Evolutionary conservation across 1,140 invertebrate species (phyloP).

Genomic region (Drosophila varians): DNA sequence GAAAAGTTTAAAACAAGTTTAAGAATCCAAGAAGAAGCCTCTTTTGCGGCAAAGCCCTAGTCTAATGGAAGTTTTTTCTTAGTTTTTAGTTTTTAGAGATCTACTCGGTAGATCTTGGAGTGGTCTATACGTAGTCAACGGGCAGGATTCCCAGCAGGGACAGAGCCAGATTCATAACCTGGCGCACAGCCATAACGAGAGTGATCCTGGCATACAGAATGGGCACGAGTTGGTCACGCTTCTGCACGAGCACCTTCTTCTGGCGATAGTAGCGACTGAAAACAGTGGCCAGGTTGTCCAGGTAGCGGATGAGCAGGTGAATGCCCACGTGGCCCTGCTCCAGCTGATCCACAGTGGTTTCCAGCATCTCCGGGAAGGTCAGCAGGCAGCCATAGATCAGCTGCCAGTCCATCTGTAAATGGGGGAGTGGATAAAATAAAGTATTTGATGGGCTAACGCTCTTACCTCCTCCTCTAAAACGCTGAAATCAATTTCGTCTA

Average conservation of each 20-base stretch:
- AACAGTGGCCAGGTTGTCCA: constrained; percentile 86
- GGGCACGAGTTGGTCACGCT: constrained; percentile 86
- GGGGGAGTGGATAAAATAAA: constrained; percentile 1
- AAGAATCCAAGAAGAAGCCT: background rate
- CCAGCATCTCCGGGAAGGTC: constrained; percentile 86
- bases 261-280: constrained; percentile 90
- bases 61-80: background rate
- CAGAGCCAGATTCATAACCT: constrained; percentile 87
- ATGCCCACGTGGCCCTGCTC: constrained; percentile 84
- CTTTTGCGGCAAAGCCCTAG: background rate
- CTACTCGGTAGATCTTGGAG: background rate
- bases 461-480: constrained; percentile 86
- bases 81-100: background rate
- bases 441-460: constrained; percentile 8
- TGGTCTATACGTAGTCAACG: constrained; percentile 83
- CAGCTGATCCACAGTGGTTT: constrained; percentile 84
- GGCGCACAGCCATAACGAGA: constrained; percentile 86
- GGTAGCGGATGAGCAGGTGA: constrained; percentile 87
- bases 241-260: constrained; percentile 85
- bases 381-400: constrained; percentile 88
- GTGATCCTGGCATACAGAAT: constrained; percentile 88
- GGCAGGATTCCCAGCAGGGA: constrained; percentile 87
- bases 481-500: constrained; percentile 86
- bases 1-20: no score
- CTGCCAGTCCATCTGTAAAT: constrained; percentile 86